A percentile compares a stretch with the other conserved stretches of the same genome.
phyloP scores from a whole-genome alignment of 2,888 invertebrate genomes.

The Dolichomitus sp. region DNA sequence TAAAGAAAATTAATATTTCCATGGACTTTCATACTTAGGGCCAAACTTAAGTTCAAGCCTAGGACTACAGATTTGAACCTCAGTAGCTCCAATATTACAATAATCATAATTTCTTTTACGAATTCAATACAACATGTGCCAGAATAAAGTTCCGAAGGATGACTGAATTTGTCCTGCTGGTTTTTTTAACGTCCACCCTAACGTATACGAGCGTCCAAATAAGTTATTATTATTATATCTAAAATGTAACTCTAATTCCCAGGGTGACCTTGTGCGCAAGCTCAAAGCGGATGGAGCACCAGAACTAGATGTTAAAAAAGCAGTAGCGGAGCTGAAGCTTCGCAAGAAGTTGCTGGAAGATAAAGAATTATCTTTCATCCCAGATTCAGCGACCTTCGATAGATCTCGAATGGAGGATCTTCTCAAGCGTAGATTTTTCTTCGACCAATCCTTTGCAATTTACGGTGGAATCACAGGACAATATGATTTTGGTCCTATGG shows the following conservation, averaged over 20 bases:
- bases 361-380: constrained; percentile 94
- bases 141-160: no score
- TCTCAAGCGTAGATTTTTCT: constrained; percentile 98
- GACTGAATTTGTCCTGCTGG: no score
- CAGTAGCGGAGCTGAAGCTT: constrained; percentile 96
- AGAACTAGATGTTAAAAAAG: constrained; percentile 97
- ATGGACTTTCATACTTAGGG: no score
- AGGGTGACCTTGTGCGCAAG: constrained; percentile 96
- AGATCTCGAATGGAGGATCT: constrained; percentile 98
- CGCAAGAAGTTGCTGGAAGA: constrained; percentile 97
- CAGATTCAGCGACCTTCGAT: constrained; percentile 92
- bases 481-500: constrained; percentile 99
- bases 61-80: no score
- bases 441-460: constrained; percentile 99
- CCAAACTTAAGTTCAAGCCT: no score
- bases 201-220: no score
- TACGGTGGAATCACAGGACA: constrained; percentile 98
- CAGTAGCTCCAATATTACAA: no score
- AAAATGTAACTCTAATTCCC: constrained; percentile 56
- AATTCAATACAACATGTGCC: no score
- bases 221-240: not conserved
- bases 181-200: no score
- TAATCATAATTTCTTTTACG: no score
- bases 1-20: no score
- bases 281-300: constrained; percentile 95